These are phyloP conservation scores for Drosophila lini DNA, from an alignment of 1,140 invertebrate species.

Conservation along the genomic window DNA sequence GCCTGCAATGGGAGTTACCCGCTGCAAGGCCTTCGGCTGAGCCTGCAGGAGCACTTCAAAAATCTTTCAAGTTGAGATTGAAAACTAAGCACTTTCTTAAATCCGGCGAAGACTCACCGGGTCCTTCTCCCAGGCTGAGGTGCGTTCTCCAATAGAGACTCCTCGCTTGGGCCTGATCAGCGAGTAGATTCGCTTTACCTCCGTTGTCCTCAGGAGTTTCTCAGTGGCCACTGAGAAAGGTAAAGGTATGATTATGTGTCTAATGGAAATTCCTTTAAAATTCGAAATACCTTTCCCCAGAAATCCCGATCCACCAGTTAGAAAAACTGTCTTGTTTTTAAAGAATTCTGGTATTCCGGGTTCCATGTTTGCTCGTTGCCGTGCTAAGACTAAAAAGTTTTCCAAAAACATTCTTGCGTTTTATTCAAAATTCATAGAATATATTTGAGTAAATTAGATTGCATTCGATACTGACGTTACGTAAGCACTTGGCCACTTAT, in stretches of 20 bases:
- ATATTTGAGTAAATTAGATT: not conserved
- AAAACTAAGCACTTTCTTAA: too few species aligned
- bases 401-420: not conserved
- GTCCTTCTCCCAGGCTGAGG: conserved; percentile 87
- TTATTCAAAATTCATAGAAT: conserved; percentile 3
- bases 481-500: not conserved
- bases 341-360: conserved; percentile 42
- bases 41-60: conserved; percentile 30
- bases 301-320: conserved; percentile 53
- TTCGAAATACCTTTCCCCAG: conserved; percentile 37
- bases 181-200: conserved; percentile 89
- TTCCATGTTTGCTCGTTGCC: conserved; percentile 28
- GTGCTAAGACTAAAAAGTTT: not conserved
- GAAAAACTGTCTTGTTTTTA: conserved; percentile 47
- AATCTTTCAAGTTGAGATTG: conserved; percentile 6
- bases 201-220: conserved; percentile 90
- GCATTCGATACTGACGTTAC: not conserved
- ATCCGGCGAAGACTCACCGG: conserved; percentile 36
- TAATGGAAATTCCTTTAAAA: not conserved
- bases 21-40: conserved; percentile 21
- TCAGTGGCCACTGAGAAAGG: conserved; percentile 87
- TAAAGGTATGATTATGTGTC: not conserved
- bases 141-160: conserved; percentile 87
- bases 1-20: conserved; percentile 85
- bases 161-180: conserved; percentile 91